These are phyloP conservation scores for Nemurella pictetii DNA, from an alignment of 2,888 invertebrate species.

Conservation along the genomic window DNA sequence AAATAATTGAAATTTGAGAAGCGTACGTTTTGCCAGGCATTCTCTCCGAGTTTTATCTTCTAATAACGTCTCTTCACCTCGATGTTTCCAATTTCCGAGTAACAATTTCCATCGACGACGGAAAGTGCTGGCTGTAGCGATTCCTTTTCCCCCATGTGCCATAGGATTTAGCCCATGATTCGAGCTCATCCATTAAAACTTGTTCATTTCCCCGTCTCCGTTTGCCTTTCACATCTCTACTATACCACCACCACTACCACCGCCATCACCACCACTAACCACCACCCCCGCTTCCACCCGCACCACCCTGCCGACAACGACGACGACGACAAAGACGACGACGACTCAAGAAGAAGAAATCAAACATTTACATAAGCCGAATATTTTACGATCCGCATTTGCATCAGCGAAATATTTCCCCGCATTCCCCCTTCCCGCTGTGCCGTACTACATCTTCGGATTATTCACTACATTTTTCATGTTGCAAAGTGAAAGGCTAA, in stretches of 20 bases:
- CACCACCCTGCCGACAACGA: neutral
- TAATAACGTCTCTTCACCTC: neutral
- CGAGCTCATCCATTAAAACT: constrained; percentile 18
- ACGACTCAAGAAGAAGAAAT: constrained; percentile 6
- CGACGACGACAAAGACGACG: neutral
- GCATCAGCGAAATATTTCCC: neutral
- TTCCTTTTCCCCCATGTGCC: constrained; percentile 9
- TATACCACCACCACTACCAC: too few relatives aligned
- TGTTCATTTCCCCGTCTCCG: constrained; percentile 10
- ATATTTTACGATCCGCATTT: neutral
- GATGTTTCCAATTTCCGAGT: neutral
- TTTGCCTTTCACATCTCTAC: constrained; percentile 3
- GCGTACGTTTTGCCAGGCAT: neutral
- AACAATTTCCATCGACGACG: neutral
- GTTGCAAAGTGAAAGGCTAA: neutral
- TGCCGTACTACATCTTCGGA: neutral
- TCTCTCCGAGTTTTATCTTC: neutral
- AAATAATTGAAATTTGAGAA: neutral
- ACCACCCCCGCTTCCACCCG: too few relatives aligned
- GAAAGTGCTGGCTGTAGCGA: neutral
- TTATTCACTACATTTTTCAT: constrained; percentile 8
- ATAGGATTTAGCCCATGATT: constrained; percentile 24
- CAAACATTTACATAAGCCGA: constrained; percentile 18
- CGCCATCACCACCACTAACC: too few relatives aligned
- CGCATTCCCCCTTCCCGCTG: neutral